phyloP scores from a whole-genome alignment of 2,888 invertebrate species.

The Dione juno region DNA sequence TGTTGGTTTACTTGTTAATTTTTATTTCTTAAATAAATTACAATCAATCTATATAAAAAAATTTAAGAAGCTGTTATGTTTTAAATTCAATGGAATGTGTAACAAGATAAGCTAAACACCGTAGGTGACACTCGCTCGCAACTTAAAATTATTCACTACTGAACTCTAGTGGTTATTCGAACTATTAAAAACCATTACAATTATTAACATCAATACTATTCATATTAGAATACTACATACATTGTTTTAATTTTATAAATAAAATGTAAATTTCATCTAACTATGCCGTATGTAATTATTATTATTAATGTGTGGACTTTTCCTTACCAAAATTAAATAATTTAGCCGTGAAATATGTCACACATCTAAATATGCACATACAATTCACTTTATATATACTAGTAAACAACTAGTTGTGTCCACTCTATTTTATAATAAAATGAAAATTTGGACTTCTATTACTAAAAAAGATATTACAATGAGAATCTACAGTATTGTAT shows the following conservation, averaged over 20 bases:
- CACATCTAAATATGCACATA: neutral
- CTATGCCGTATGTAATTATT: neutral
- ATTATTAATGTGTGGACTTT: slow-evolving; percentile 3
- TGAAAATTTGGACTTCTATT: neutral
- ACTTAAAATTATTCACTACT: neutral
- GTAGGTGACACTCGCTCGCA: neutral
- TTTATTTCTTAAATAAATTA: slow-evolving; percentile 36
- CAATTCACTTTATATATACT: neutral
- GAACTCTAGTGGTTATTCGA: neutral
- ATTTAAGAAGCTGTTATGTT: slow-evolving; percentile 1
- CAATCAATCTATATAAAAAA: slow-evolving; percentile 5
- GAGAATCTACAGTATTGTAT: neutral
- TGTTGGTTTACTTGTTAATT: slow-evolving; percentile 24
- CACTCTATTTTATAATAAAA: neutral
- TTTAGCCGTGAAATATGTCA: neutral
- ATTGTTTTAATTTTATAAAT: neutral
- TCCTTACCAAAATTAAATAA: neutral
- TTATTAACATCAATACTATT: slow-evolving; percentile 5
- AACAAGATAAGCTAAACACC: neutral
- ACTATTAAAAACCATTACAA: slow-evolving; percentile 4
- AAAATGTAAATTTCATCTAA: neutral
- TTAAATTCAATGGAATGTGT: slow-evolving; percentile 28
- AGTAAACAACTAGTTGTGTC: neutral
- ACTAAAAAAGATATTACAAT: neutral
- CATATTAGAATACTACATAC: slow-evolving; percentile 5